Evolutionary conservation across 2,797 vertebrate genomes (phyloP), one percentile per base, ranked within the genome.

Genomic region (Allobates femoralis): DNA sequence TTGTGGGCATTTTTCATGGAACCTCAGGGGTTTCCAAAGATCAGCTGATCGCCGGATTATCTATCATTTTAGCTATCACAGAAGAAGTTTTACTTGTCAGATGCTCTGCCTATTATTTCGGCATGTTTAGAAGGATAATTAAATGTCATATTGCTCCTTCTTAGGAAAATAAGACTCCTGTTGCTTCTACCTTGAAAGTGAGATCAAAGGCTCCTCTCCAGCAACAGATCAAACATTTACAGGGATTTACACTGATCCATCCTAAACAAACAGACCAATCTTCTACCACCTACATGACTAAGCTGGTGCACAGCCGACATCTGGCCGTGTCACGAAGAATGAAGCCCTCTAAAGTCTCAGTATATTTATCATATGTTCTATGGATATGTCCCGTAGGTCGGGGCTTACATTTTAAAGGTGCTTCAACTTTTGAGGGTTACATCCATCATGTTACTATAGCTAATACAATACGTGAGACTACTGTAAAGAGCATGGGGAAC

Each of bases 201-300:
- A 81, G 67, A 81, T 86, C 85, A 86, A 86, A 81, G 34, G 73
- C 50, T 46, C 41, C 41, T 46, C 51, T 79, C 23, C 16, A 75
- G 28, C 14, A 15, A 19, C 50, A 78, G 30, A 85, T 85, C 83
- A 85, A 78, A 85, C 74, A 78, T 55, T 46, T 28, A 2, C 51
- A 41, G 83, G 58, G 83, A 77, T 85, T 85, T 82, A 77, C 0
- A 16, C 71, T 81, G n/a, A 86, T 81, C 79, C 41, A 12, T 75
- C 28, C 79, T 82, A 77, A 76, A 86, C 69, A 81, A 86, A 86
- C 79, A 28, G n/a, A 66, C 7, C 21, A 21, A 69, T 56, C 34
- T 15, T 56, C 64, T 46, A 85, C 37, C 37, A 67, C 28, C 85
- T 81, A 66, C 71, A 66, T 55, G 56, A 66, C 32, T 64, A 81